Conservation (phyloP, 2,797 vertebrate species). For the Acipenser oxyrinchus region DNA sequence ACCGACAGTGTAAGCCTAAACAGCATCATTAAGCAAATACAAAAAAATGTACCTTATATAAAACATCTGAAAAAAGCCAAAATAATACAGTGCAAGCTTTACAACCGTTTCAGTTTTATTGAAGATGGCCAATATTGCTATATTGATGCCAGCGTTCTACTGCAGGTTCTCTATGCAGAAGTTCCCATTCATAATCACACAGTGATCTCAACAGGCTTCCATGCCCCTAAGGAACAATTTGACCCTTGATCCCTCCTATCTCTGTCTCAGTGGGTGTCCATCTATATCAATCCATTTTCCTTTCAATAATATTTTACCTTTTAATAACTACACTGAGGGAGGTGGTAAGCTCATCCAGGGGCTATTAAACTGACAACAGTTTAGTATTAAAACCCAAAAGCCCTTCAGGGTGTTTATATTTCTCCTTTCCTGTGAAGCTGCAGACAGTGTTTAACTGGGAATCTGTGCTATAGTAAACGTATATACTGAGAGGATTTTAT, state of each 20-base stretch:
- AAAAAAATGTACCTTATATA: no score
- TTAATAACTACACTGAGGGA: conserved; percentile 8
- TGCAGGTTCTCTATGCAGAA: no score
- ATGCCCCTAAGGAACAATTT: conserved; percentile 6
- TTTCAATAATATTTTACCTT: conserved; percentile 2
- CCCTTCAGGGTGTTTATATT: background rate
- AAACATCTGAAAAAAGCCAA: no score
- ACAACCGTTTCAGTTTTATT: no score
- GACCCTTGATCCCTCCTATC: conserved; percentile 6
- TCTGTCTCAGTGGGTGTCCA: conserved; percentile 7
- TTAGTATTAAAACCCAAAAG: conserved; percentile 5
- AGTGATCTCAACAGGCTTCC: conserved; percentile 10
- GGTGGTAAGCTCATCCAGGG: background rate
- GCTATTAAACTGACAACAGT: conserved; percentile 5
- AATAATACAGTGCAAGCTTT: no score
- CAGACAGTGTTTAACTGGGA: background rate
- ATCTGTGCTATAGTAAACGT: background rate
- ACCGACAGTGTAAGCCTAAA: no score
- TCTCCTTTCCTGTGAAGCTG: background rate
- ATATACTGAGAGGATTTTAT: background rate
- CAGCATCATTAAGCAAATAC: no score
- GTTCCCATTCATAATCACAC: background rate
- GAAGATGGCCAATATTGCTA: no score
- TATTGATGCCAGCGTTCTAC: no score
- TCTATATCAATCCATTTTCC: conserved; percentile 4